Evolutionary conservation across 2,888 invertebrate genomes (phyloP).

Genomic region (Graphium colonna): DNA sequence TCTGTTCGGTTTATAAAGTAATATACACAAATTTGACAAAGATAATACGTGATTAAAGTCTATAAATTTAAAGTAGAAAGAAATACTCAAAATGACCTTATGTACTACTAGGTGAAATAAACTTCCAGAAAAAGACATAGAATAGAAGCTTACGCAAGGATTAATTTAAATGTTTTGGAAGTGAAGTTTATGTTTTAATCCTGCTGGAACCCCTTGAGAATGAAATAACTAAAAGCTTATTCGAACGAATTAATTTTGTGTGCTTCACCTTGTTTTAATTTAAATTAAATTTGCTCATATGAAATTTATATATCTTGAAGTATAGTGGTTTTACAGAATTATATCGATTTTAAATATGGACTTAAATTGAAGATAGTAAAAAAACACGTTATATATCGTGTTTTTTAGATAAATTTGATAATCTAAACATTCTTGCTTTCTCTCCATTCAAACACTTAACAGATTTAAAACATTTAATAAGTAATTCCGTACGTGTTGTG

Average conservation of each 20-base stretch:
- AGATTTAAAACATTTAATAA: slow-evolving; percentile 13
- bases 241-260: not conserved
- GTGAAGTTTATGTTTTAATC: not conserved
- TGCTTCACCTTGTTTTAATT: not conserved
- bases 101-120: too few species aligned
- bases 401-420: too few species aligned
- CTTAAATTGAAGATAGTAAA: too few species aligned
- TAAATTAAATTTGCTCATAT: not conserved
- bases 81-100: not conserved
- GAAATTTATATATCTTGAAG: too few species aligned
- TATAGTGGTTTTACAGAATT: too few species aligned
- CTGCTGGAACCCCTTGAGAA: not conserved
- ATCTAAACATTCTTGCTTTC: not conserved
- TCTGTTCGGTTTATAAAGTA: too few species aligned
- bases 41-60: too few species aligned
- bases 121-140: too few species aligned
- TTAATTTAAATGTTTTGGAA: not conserved
- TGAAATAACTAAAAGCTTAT: not conserved
- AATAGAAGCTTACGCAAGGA: not conserved
- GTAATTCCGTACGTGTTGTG: slow-evolving; percentile 5
- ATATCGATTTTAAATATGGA: too few species aligned
- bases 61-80: too few species aligned
- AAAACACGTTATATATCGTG: too few species aligned
- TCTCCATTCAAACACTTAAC: not conserved
- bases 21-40: too few species aligned